Conservation (phyloP, 2,888 invertebrate species). For the Diogma glabrata region DNA sequence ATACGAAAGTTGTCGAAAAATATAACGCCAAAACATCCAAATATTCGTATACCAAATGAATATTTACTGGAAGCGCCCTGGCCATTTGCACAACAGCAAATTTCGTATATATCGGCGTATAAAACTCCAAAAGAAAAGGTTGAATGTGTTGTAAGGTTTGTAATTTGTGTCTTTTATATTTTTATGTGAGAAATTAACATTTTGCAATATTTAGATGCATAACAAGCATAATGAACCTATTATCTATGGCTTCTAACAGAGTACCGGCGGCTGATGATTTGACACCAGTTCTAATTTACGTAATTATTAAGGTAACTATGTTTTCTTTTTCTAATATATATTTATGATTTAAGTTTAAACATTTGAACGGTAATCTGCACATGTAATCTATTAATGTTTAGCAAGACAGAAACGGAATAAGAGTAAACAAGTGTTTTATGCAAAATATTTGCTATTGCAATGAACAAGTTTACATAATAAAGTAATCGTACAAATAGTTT, state of each 20-base stretch:
- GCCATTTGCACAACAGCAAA: slow-evolving; percentile 87
- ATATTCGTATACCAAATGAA: slow-evolving; percentile 68
- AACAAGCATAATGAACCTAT: slow-evolving; percentile 84
- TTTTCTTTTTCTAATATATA: slow-evolving; percentile 2
- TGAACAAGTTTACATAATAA: too few species aligned
- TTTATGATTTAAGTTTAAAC: background rate
- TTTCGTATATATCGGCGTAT: slow-evolving; percentile 79
- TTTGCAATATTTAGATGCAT: slow-evolving; percentile 52
- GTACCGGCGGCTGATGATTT: slow-evolving; percentile 90
- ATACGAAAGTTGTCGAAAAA: slow-evolving; percentile 66
- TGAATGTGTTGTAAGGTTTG: slow-evolving; percentile 34
- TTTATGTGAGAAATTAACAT: background rate
- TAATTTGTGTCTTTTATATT: slow-evolving; percentile 3
- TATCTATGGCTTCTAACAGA: slow-evolving; percentile 70
- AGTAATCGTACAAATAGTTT: too few species aligned
- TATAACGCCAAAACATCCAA: slow-evolving; percentile 68
- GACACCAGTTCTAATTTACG: slow-evolving; percentile 91
- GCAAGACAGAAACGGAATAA: too few species aligned
- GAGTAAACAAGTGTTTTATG: too few species aligned
- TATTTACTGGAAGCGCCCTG: slow-evolving; percentile 88
- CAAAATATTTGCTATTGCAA: too few species aligned
- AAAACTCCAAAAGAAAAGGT: slow-evolving; percentile 81
- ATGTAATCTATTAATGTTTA: too few species aligned
- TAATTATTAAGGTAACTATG: slow-evolving; percentile 73
- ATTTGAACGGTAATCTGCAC: too few species aligned